These are phyloP conservation scores for Adelognathus sp. DNA, from an alignment of 2,888 invertebrate genomes.

Conservation along the genomic window DNA sequence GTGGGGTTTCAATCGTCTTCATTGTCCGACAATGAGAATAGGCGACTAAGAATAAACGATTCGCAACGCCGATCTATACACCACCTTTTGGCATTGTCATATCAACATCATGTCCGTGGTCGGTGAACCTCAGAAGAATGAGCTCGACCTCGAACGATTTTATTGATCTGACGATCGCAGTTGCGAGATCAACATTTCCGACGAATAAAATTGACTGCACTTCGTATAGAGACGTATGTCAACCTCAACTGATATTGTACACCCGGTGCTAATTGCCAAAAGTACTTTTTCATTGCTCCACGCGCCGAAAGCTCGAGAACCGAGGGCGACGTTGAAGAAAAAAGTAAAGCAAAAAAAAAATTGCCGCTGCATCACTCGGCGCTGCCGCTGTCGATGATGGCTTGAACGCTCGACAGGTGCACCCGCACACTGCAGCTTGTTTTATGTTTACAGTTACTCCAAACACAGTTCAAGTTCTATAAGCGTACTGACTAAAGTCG, in stretches of 20 bases:
- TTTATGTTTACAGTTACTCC: background rate
- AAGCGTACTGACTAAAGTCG: background rate
- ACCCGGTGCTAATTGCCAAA: conserved; percentile 49
- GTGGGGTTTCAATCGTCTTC: background rate
- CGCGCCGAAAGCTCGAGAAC: background rate
- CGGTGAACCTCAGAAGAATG: conserved; percentile 47
- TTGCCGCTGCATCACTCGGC: background rate
- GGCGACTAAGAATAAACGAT: background rate
- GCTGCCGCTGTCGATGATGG: conserved; percentile 15
- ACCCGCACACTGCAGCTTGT: conserved; percentile 4
- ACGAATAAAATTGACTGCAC: background rate
- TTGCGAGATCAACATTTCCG: conserved; percentile 26
- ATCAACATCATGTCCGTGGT: conserved; percentile 14
- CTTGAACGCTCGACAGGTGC: conserved; percentile 39
- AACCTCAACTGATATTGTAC: conserved; percentile 2
- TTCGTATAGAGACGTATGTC: background rate
- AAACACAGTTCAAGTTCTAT: conserved; percentile 4
- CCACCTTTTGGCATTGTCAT: conserved; percentile 10
- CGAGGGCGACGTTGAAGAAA: background rate
- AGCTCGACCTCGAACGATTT: conserved; percentile 40
- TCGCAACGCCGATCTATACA: background rate
- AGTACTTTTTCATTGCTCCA: background rate
- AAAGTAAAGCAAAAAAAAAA: background rate
- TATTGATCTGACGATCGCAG: background rate
- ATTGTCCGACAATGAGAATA: background rate